Conservation (phyloP, 2,888 invertebrate genomes). For the Nesidiocoris tenuis region DNA sequence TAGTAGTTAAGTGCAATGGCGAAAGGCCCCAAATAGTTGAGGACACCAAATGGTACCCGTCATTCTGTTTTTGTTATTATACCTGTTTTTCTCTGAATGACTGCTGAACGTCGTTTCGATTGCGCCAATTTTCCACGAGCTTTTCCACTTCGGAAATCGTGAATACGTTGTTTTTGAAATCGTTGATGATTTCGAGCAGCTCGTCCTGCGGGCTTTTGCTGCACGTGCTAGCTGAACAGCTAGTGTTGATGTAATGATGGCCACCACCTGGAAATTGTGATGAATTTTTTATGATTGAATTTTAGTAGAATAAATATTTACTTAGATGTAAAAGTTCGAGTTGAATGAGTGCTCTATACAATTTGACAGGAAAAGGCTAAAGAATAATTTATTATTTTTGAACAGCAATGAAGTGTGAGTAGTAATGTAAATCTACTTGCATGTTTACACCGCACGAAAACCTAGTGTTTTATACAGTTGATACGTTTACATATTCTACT, state of each 20-base stretch:
- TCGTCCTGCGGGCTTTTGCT: slow-evolving; percentile 64
- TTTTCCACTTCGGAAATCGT: slow-evolving; percentile 82
- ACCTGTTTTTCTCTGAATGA: slow-evolving; percentile 73
- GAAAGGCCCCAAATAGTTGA: too few species aligned
- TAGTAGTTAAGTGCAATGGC: too few species aligned
- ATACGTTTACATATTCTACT: slow-evolving; percentile 9
- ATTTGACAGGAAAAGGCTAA: too few species aligned
- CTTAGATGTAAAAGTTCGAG: too few species aligned
- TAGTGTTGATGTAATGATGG: slow-evolving; percentile 44
- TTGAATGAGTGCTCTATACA: too few species aligned
- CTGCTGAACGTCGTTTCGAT: slow-evolving; percentile 81
- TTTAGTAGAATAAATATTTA: too few species aligned
- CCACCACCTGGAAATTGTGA: slow-evolving; percentile 33
- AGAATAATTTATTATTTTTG: too few species aligned
- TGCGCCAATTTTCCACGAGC: slow-evolving; percentile 82
- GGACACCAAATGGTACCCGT: too few species aligned
- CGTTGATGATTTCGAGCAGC: slow-evolving; percentile 80
- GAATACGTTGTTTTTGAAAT: slow-evolving; percentile 85
- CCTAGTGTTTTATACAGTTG: too few species aligned
- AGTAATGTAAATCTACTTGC: too few species aligned
- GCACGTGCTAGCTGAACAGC: slow-evolving; percentile 46
- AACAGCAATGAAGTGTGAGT: too few species aligned
- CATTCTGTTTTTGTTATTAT: background rate
- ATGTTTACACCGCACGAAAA: too few species aligned
- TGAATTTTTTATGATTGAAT: slow-evolving; percentile 9